Conservation (phyloP, 92 coral and sea anemone genomes). For the Pocillopora meandrina region DNA sequence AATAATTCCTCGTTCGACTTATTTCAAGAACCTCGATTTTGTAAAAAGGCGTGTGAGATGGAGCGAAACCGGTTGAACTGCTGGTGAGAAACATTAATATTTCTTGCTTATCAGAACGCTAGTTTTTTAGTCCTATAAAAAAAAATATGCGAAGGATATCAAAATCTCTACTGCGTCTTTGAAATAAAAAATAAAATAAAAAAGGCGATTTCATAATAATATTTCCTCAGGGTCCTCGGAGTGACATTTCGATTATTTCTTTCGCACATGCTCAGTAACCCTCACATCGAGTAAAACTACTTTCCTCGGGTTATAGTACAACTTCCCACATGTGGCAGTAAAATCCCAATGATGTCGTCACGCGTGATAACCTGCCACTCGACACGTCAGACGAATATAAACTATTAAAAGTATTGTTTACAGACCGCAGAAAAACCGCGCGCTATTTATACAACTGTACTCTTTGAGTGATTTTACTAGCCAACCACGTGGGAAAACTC, state of each 20-base stretch:
- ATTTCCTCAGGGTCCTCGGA: no score
- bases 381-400: neutral
- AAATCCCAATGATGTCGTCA: constrained; percentile 21
- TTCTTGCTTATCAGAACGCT: neutral
- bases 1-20: neutral
- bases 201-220: no score
- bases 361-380: constrained; percentile 15
- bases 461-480: constrained; percentile 29
- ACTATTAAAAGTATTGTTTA: neutral
- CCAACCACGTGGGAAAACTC: constrained; percentile 18
- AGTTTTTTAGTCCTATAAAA: no score
- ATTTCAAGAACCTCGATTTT: neutral
- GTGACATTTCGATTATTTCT: neutral
- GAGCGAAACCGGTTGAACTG: neutral
- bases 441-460: constrained; percentile 30
- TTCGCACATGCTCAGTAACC: constrained; percentile 34
- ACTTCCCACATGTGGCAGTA: constrained; percentile 20
- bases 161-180: no score
- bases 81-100: neutral
- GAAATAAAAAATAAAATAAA: no score
- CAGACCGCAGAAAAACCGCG: constrained; percentile 3
- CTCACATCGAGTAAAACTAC: constrained; percentile 37
- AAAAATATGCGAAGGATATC: no score
- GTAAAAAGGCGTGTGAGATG: neutral
- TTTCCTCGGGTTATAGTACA: constrained; percentile 12